A percentile compares a stretch with the other conserved stretches of the same genome.
Evolutionary conservation across 2,888 invertebrate species (phyloP).

Genomic region (Cataglyphis livida): DNA sequence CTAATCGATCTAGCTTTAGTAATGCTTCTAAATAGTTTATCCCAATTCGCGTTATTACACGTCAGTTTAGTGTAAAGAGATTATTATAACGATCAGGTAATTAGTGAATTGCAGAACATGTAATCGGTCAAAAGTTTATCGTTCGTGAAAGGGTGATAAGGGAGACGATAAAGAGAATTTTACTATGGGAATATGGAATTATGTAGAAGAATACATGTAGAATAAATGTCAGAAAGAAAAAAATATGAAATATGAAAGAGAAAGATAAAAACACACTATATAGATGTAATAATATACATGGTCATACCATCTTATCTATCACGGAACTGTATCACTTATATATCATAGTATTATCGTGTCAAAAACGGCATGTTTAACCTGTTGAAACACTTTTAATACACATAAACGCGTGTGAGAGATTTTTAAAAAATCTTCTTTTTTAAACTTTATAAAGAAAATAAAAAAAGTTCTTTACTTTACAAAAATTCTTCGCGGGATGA

Average conservation of each 20-base stretch:
- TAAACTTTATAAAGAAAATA: not conserved
- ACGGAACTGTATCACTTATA: not conserved
- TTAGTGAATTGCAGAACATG: constrained; percentile 59
- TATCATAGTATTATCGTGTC: not conserved
- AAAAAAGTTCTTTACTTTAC: not conserved
- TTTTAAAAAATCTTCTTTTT: not conserved
- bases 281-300: not conserved
- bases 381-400: not conserved
- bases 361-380: not conserved
- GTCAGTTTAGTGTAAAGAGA: constrained; percentile 48
- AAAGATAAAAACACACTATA: no score
- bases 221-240: not conserved
- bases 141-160: constrained; percentile 38
- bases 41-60: constrained; percentile 60
- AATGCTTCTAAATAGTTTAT: constrained; percentile 55
- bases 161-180: constrained; percentile 1
- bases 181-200: not conserved
- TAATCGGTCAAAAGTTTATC: constrained; percentile 40
- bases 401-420: not conserved
- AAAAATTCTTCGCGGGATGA: not conserved
- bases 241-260: not conserved
- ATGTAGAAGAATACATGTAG: not conserved
- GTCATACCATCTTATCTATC: not conserved
- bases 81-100: constrained; percentile 56
- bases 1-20: constrained; percentile 62